phyloP scores from a whole-genome alignment of 1,140 invertebrate genomes.

The Drosophila pseudoobscura region DNA sequence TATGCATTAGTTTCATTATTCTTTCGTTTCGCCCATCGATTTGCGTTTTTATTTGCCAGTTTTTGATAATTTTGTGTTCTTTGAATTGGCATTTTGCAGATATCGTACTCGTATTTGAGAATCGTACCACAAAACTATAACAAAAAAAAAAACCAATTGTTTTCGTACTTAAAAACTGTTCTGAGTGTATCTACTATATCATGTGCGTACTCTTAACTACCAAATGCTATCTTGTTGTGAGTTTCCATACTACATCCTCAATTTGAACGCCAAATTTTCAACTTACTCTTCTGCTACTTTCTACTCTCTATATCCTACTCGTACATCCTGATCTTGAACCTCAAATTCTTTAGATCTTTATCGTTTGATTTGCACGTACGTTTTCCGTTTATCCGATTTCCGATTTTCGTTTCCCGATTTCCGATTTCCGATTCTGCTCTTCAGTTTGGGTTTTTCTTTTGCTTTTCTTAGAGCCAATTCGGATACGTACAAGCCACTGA shows the following conservation, averaged over 20 bases:
- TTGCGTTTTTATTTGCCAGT: conserved; percentile 52
- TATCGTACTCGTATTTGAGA: conserved; percentile 60
- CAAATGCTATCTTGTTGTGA: conserved; percentile 75
- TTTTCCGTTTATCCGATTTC: conserved; percentile 42
- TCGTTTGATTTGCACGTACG: conserved; percentile 47
- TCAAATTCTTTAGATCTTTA: conserved; percentile 50
- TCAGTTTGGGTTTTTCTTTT: conserved; percentile 4
- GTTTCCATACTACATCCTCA: conserved; percentile 66
- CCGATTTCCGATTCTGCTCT: background rate
- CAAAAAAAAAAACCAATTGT: conserved; percentile 52
- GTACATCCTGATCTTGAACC: conserved; percentile 52
- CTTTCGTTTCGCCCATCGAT: conserved; percentile 51
- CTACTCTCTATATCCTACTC: conserved; percentile 60
- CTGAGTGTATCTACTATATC: conserved; percentile 72
- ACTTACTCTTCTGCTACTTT: conserved; percentile 72
- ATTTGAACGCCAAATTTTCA: conserved; percentile 74
- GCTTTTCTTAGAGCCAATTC: conserved; percentile 33
- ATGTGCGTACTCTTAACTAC: conserved; percentile 72
- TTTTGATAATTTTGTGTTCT: conserved; percentile 30
- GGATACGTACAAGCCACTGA: conserved; percentile 39
- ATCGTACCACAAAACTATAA: conserved; percentile 47
- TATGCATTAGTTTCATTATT: conserved; percentile 44
- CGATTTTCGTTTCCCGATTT: conserved; percentile 10
- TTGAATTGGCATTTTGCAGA: conserved; percentile 74
- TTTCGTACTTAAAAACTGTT: conserved; percentile 71